These are phyloP conservation scores for Parnassius apollo DNA, from an alignment of 2,888 invertebrate species.

Conservation along the genomic window DNA sequence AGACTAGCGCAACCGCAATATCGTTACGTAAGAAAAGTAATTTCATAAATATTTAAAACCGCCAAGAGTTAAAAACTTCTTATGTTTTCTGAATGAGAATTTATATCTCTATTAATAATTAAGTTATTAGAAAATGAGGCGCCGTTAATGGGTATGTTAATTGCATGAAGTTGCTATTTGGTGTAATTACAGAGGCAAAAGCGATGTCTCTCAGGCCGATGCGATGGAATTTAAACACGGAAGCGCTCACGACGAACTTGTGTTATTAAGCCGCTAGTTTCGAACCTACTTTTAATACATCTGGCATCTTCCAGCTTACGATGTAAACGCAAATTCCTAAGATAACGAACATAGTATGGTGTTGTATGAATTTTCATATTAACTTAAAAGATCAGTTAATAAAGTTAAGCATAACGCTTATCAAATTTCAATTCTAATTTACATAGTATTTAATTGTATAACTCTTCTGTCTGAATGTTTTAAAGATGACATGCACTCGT, in stretches of 20 bases:
- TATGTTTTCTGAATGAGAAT: conserved; percentile 6
- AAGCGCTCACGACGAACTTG: conserved; percentile 57
- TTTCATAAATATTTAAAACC: conserved; percentile 22
- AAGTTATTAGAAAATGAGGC: conserved; percentile 16
- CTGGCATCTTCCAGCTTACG: conserved; percentile 12
- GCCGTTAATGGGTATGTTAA: conserved; percentile 39
- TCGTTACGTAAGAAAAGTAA: conserved; percentile 25
- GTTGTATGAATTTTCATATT: not conserved
- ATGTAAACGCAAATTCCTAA: conserved; percentile 40
- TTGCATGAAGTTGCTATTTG: conserved; percentile 62
- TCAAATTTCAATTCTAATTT: too few species aligned
- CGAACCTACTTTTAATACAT: conserved; percentile 51
- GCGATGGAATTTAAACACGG: conserved; percentile 60
- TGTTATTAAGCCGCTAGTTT: conserved; percentile 65
- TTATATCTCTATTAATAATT: conserved; percentile 12
- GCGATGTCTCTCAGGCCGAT: conserved; percentile 40
- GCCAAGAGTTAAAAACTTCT: conserved; percentile 4
- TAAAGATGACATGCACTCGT: too few species aligned
- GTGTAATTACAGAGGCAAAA: conserved; percentile 62
- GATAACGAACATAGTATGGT: conserved; percentile 23
- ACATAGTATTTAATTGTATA: too few species aligned
- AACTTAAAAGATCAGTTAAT: too few species aligned
- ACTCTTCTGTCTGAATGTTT: too few species aligned
- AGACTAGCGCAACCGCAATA: conserved; percentile 24
- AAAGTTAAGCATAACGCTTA: too few species aligned